These are phyloP conservation scores for Protomyctophum bolini DNA, from an alignment of 2,113 vertebrate species.

Conservation along the genomic window DNA sequence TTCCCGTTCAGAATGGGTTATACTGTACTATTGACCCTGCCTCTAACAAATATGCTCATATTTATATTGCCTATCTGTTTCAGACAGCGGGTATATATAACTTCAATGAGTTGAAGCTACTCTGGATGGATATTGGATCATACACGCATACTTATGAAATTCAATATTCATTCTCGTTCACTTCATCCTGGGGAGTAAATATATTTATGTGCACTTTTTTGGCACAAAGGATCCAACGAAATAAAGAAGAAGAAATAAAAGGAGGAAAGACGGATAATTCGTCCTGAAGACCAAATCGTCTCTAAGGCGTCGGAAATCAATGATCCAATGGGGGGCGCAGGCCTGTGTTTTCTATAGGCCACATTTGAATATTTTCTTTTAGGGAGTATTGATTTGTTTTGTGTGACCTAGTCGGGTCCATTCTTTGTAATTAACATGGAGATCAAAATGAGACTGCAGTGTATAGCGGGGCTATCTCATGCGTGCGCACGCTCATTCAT, in stretches of 20 bases:
- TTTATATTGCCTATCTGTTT: conserved; percentile 70
- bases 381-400: conserved; percentile 80
- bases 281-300: conserved; percentile 66
- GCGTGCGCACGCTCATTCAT: conserved; percentile 2
- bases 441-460: conserved; percentile 61
- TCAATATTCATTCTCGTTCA: conserved; percentile 75
- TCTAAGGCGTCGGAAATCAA: conserved; percentile 75
- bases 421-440: conserved; percentile 81
- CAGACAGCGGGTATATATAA: conserved; percentile 59
- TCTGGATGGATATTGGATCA: conserved; percentile 74
- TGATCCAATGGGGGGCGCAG: conserved; percentile 70
- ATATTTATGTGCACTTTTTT: conserved; percentile 70
- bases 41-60: conserved; percentile 74
- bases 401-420: conserved; percentile 73
- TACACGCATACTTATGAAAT: conserved; percentile 71
- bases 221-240: conserved; percentile 24
- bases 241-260: conserved; percentile 15
- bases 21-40: conserved; percentile 70
- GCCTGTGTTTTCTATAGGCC: conserved; percentile 80
- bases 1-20: too few relatives aligned
- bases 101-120: conserved; percentile 29
- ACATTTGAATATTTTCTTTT: conserved; percentile 82
- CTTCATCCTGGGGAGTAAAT: conserved; percentile 71
- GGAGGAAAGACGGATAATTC: conserved; percentile 46
- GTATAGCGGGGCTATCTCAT: conserved; percentile 4